Evolutionary conservation across 2,113 vertebrate species (phyloP).

Genomic region (Aldabrachelys gigantea): DNA sequence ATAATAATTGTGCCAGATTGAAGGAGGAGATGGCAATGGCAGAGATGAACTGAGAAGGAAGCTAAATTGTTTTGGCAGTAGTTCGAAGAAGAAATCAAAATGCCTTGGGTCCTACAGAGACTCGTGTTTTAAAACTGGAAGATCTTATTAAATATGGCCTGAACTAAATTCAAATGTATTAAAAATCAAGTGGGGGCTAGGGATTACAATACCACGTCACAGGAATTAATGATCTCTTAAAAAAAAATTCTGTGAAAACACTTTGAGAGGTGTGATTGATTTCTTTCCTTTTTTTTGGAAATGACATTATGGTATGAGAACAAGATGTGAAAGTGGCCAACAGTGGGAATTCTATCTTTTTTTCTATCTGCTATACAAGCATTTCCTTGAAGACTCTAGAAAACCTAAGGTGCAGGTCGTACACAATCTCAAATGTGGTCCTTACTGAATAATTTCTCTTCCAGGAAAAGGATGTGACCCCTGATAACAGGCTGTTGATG

Average conservation of each 20-base stretch:
- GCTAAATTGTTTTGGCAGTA: not conserved
- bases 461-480: conserved; percentile 92
- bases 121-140: conserved; percentile 26
- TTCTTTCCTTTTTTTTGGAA: not conserved
- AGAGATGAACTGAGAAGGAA: not conserved
- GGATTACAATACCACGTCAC: not conserved
- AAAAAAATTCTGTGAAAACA: not conserved
- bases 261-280: not conserved
- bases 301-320: not conserved
- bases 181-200: not conserved
- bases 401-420: not conserved
- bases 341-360: not conserved
- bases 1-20: not conserved
- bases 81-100: not conserved
- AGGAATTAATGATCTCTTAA: not conserved
- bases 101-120: not conserved
- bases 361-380: not conserved
- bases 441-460: conserved; percentile 55
- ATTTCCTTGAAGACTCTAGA: not conserved
- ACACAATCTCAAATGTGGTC: not conserved
- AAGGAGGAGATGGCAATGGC: not conserved
- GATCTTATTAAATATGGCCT: not conserved
- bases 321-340: not conserved
- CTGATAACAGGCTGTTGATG: conserved; percentile 87
- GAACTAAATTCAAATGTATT: conserved; percentile 20